These are phyloP conservation scores for Aphelenchoides besseyi DNA, from an alignment of 1,140 invertebrate genomes.

Conservation along the genomic window DNA sequence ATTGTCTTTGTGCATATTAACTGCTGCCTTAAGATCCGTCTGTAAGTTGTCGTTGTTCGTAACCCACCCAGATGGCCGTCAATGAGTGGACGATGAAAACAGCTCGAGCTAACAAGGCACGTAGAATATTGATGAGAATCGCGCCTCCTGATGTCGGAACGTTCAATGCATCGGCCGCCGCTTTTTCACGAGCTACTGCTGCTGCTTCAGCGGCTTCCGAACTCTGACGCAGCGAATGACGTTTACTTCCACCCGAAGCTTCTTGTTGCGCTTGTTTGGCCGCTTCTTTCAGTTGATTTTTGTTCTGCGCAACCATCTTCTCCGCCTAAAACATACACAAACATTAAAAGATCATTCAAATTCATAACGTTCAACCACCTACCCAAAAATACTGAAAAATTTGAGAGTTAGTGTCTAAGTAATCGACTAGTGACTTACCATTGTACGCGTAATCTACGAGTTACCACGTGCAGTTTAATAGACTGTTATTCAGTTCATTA, in stretches of 20 bases:
- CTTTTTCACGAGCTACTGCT: constrained; percentile 14
- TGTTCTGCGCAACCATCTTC: constrained; percentile 39
- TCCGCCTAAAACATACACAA: too few relatives aligned
- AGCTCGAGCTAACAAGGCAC: constrained; percentile 52
- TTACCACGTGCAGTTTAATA: too few relatives aligned
- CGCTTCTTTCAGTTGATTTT: constrained; percentile 17
- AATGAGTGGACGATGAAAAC: constrained; percentile 59
- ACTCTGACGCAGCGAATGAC: constrained; percentile 10
- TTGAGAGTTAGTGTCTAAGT: not conserved
- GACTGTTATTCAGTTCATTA: too few relatives aligned
- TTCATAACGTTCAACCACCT: too few relatives aligned
- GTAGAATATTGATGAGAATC: constrained; percentile 43
- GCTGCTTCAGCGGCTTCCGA: constrained; percentile 21
- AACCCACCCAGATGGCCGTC: constrained; percentile 47
- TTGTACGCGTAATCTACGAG: too few relatives aligned
- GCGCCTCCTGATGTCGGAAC: constrained; percentile 3
- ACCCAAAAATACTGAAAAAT: constrained; percentile 38
- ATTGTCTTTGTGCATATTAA: constrained; percentile 38
- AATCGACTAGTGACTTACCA: too few relatives aligned
- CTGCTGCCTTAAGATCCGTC: constrained; percentile 9
- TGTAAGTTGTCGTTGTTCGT: not conserved
- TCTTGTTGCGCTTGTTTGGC: constrained; percentile 1
- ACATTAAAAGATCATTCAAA: too few relatives aligned
- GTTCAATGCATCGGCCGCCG: not conserved
- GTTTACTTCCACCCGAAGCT: not conserved